Evolutionary conservation across 1,140 invertebrate species (phyloP).

Genomic region (Papilio dardanus): DNA sequence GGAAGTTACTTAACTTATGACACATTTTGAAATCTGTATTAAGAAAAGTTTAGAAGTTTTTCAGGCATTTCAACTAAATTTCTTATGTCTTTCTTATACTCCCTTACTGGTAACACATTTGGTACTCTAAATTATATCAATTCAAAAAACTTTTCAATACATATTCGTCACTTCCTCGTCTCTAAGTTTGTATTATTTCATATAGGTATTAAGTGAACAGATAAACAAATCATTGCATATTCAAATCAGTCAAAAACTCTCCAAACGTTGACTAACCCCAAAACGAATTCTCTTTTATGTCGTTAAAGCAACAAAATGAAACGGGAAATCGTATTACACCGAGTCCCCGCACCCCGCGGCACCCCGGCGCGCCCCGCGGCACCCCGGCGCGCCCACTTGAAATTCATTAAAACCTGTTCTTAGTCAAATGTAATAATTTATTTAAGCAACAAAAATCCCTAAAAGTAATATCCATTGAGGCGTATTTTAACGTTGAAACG

Average conservation of each 20-base stretch:
- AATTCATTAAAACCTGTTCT: slow-evolving; percentile 80
- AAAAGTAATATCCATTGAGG: slow-evolving; percentile 79
- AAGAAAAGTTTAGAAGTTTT: not conserved
- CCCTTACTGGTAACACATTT: too few species aligned
- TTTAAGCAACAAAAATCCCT: slow-evolving; percentile 79
- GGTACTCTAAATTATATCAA: too few species aligned
- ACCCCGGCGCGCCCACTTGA: slow-evolving; percentile 55
- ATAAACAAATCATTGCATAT: slow-evolving; percentile 27
- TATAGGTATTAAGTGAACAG: not conserved
- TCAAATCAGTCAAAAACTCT: slow-evolving; percentile 35
- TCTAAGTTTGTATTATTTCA: not conserved
- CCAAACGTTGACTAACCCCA: slow-evolving; percentile 54
- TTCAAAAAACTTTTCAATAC: too few species aligned
- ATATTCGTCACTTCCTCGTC: not conserved
- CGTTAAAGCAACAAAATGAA: slow-evolving; percentile 65
- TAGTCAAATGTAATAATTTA: slow-evolving; percentile 79
- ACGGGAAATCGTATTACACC: slow-evolving; percentile 67
- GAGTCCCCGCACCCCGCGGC: slow-evolving; percentile 45
- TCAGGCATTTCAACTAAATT: not conserved
- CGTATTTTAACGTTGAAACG: slow-evolving; percentile 68
- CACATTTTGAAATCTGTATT: not conserved
- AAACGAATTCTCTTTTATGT: slow-evolving; percentile 75
- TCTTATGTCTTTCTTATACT: not conserved
- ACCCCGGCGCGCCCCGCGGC: too few species aligned
- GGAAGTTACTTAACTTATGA: not conserved